phyloP scores from a whole-genome alignment of 2,888 invertebrate genomes.

The Dryobota labecula region DNA sequence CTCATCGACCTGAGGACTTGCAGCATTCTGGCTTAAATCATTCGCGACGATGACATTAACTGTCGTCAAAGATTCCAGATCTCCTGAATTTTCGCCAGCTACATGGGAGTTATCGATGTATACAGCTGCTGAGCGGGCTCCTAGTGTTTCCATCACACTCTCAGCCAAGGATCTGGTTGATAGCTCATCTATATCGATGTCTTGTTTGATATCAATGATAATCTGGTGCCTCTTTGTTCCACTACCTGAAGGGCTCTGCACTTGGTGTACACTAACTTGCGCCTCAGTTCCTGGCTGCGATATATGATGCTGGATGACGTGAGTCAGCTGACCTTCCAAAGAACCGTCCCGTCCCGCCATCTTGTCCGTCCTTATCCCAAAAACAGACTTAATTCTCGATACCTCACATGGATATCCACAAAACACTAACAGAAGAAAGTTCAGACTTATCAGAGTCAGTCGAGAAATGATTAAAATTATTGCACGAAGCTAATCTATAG shows the following conservation, averaged over 20 bases:
- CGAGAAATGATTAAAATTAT: constrained; percentile 74
- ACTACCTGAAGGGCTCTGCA: constrained; percentile 82
- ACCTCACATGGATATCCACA: constrained; percentile 63
- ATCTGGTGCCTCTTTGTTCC: constrained; percentile 87
- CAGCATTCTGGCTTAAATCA: constrained; percentile 77
- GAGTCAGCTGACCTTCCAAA: constrained; percentile 84
- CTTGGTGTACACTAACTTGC: constrained; percentile 87
- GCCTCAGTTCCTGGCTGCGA: constrained; percentile 82
- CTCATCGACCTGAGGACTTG: constrained; percentile 80
- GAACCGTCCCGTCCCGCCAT: constrained; percentile 85
- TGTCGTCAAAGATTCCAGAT: constrained; percentile 86
- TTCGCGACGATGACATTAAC: constrained; percentile 88
- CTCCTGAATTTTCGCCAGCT: constrained; percentile 77
- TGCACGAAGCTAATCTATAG: constrained; percentile 72
- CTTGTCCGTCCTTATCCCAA: constrained; percentile 65
- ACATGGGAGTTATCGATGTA: constrained; percentile 86
- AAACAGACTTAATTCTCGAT: constrained; percentile 71
- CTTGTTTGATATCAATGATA: constrained; percentile 89
- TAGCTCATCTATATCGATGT: constrained; percentile 87
- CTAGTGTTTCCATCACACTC: constrained; percentile 88
- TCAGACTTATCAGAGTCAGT: constrained; percentile 84
- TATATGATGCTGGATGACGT: constrained; percentile 87
- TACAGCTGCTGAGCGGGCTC: constrained; percentile 86
- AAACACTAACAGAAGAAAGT: constrained; percentile 63
- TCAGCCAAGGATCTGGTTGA: constrained; percentile 88